Base-by-base conservation (phyloP, 1,140 invertebrate genomes). In the Sesamia nonagrioides region DNA sequence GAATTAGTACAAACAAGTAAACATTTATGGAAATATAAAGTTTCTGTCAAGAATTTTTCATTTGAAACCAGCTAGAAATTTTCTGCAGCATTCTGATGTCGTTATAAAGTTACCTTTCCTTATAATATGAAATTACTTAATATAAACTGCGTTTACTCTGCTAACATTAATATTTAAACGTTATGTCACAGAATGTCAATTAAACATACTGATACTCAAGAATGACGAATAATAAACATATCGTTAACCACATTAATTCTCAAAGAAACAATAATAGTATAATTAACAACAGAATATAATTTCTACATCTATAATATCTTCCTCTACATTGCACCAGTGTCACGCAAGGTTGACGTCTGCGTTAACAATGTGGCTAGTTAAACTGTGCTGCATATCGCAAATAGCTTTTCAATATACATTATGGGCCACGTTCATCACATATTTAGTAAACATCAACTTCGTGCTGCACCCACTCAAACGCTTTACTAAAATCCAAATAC, bases 391-490 rank as follows among this genome's bases (percentile, higher is more conserved):
- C 9, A 66, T 42, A 9, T 42, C 61, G 37, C 37, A 6, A 66
- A 66, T 61, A 61, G 3, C 7, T 61, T 33, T 61, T 66, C 17
- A 21, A 66, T 42, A 42, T n/a, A 33, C n/a, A 9, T 27, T 27
- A 27, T 15, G 8, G 17, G 9, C 13, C 15, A 73, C 35, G 35
- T 73, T n/a, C 8, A 58, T 15, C 27, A 63, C 17, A 60, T 66
- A 77, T 66, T 77, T 77, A 66, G 13, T 77, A 52, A 45, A 77
- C 74, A 54, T 37, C 33, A 40, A 66, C 11, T 42, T 63, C 11
- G n/a, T n/a, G 21, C 6, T 63, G 58, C 42, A 50, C 58, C 40
- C 40, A 63, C 21, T 63, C 73, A 48, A 77, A 56, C 60, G 27
- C 73, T 76, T 21, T 35, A 37, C 21, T 76, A 37, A 63, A 63